A percentile compares a stretch with the other conserved stretches of the same genome.
phyloP scores from a whole-genome alignment of 1,140 invertebrate species.

The Lepidurus apus region DNA sequence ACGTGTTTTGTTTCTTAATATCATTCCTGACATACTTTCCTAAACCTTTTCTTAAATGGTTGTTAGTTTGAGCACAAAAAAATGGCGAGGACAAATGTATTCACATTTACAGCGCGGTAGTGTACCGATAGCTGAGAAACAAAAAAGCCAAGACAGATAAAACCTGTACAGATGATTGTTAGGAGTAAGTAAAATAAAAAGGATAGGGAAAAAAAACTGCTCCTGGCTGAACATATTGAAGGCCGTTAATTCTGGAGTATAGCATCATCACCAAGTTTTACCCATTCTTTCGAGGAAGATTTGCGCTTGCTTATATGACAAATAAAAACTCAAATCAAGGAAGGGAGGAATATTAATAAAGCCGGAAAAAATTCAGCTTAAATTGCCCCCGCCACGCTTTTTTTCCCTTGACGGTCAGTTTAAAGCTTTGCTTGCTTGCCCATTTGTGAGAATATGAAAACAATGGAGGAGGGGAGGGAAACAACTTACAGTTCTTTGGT shows the following conservation, averaged over 20 bases:
- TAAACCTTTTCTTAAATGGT: not conserved
- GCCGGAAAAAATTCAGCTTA: not conserved
- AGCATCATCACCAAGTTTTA: slow-evolving; percentile 7
- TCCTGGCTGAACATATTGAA: not conserved
- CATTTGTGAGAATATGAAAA: not conserved
- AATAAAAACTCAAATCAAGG: slow-evolving; percentile 7
- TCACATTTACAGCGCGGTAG: slow-evolving; percentile 14
- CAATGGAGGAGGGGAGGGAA: not conserved
- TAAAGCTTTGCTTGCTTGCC: not conserved
- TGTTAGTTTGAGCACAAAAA: not conserved
- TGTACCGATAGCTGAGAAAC: slow-evolving; percentile 9
- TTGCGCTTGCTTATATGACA: slow-evolving; percentile 19
- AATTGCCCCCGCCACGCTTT: not conserved
- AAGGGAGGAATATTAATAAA: not conserved
- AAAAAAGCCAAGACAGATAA: slow-evolving; percentile 22
- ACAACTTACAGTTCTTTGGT: slow-evolving; percentile 22
- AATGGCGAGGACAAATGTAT: slow-evolving; percentile 13
- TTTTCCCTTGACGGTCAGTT: not conserved
- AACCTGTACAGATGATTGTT: slow-evolving; percentile 20
- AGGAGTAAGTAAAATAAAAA: slow-evolving; percentile 7
- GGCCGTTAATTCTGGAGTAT: slow-evolving; percentile 5
- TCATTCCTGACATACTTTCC: not conserved
- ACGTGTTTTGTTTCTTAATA: not conserved
- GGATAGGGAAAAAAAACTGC: not conserved
- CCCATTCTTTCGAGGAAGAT: slow-evolving; percentile 11